These are phyloP conservation scores for Hiodon tergisus DNA, from an alignment of 2,113 vertebrate species.

Conservation along the genomic window DNA sequence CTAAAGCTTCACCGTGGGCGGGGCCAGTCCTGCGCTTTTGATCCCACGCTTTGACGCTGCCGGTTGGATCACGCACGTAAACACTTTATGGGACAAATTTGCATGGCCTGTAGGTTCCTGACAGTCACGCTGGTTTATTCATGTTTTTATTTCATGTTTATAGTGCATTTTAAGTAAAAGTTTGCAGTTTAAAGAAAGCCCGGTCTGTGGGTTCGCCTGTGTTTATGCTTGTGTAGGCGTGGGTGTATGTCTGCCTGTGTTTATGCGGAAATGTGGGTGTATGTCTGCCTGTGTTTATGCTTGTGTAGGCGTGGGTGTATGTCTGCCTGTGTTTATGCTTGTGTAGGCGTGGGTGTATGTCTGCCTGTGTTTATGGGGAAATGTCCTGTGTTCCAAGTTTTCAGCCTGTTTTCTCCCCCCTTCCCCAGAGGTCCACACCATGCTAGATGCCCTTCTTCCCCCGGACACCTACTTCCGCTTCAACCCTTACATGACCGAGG, in stretches of 20 bases:
- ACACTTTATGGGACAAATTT: too few species aligned
- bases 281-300: background rate
- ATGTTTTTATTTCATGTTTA: too few species aligned
- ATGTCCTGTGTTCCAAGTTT: background rate
- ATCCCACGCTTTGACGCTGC: too few species aligned
- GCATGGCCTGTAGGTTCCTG: too few species aligned
- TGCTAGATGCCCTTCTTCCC: slow-evolving; percentile 83
- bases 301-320: background rate
- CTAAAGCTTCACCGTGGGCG: too few species aligned
- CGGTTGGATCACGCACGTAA: too few species aligned
- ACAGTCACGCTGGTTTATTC: too few species aligned
- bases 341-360: background rate
- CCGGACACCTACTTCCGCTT: slow-evolving; percentile 88
- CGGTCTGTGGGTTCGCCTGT: too few species aligned
- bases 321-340: background rate
- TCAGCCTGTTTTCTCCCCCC: slow-evolving; percentile 13
- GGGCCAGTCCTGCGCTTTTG: too few species aligned
- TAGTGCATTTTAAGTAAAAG: too few species aligned
- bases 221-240: background rate
- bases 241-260: background rate
- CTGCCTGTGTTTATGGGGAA: background rate
- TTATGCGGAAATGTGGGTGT: background rate
- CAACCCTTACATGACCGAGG: slow-evolving; percentile 87
- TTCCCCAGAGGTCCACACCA: slow-evolving; percentile 84
- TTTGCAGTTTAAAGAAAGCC: too few species aligned